phyloP scores from a whole-genome alignment of 2,888 invertebrate species.

The Fragum whitleyi region DNA sequence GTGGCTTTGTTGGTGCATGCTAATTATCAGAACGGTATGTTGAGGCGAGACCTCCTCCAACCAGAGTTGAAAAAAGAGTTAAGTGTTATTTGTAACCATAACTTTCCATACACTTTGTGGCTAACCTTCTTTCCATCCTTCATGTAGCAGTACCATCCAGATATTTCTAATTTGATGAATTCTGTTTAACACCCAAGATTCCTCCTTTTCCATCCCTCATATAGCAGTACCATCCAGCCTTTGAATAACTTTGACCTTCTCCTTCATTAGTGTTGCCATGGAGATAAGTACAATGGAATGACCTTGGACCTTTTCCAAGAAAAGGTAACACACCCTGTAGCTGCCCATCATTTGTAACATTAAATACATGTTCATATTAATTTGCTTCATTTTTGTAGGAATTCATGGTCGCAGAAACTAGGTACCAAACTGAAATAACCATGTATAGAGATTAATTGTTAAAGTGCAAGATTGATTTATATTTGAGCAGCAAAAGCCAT shows the following conservation, averaged over 20 bases:
- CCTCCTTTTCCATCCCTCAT: slow-evolving; percentile 73
- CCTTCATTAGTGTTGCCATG: slow-evolving; percentile 41
- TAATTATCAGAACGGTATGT: too few relatives aligned
- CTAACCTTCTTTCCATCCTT: slow-evolving; percentile 73
- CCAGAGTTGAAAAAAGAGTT: too few relatives aligned
- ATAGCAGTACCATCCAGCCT: slow-evolving; percentile 67
- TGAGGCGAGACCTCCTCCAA: too few relatives aligned
- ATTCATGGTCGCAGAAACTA: slow-evolving; percentile 43
- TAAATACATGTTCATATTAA: slow-evolving; percentile 70
- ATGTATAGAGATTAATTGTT: too few relatives aligned
- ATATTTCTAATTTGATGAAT: not conserved
- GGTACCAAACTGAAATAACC: slow-evolving; percentile 44
- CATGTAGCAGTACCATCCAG: slow-evolving; percentile 65
- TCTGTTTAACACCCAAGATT: slow-evolving; percentile 54
- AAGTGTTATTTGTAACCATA: too few relatives aligned
- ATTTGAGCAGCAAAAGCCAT: too few relatives aligned
- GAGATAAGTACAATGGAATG: slow-evolving; percentile 67
- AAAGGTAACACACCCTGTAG: slow-evolving; percentile 68
- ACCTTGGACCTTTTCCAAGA: slow-evolving; percentile 69
- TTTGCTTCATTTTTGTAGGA: slow-evolving; percentile 7
- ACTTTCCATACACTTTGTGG: too few relatives aligned
- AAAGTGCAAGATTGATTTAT: too few relatives aligned
- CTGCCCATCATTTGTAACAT: slow-evolving; percentile 55
- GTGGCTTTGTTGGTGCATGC: too few relatives aligned
- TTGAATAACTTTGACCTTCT: not conserved